Evolutionary conservation across 2,888 invertebrate genomes (phyloP).

Genomic region (Trypoxylon attenuatum): DNA sequence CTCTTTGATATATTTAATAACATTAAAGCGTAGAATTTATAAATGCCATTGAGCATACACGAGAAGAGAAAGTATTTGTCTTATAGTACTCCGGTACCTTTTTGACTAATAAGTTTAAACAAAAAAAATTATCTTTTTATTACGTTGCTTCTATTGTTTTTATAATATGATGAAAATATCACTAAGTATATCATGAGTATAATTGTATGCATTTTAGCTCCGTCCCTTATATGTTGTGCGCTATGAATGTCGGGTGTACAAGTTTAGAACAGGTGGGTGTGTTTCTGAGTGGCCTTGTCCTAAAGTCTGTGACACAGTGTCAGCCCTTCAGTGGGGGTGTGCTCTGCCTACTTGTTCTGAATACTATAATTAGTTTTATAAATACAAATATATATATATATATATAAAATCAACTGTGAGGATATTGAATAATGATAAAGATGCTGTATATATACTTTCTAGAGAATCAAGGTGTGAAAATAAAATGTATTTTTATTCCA

Average conservation of each 20-base stretch:
- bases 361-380: conserved; percentile 69
- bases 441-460: conserved; percentile 74
- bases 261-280: conserved; percentile 57
- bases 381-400: conserved; percentile 57
- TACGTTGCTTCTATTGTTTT: conserved; percentile 25
- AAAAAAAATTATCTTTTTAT: conserved; percentile 25
- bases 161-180: conserved; percentile 32
- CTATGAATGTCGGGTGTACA: conserved; percentile 47
- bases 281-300: conserved; percentile 70
- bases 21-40: conserved; percentile 34
- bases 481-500: conserved; percentile 75
- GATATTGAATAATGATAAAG: conserved; percentile 66
- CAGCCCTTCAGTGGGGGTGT: conserved; percentile 59
- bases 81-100: conserved; percentile 30
- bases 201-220: conserved; percentile 67
- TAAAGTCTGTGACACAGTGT: conserved; percentile 64
- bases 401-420: conserved; percentile 57
- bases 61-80: conserved; percentile 6
- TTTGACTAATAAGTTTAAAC: conserved; percentile 15
- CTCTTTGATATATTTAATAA: conserved; percentile 29
- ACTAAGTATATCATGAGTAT: conserved; percentile 56
- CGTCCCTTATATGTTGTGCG: conserved; percentile 66
- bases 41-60: conserved; percentile 36
- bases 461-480: conserved; percentile 74
- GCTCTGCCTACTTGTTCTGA: conserved; percentile 69